A percentile compares a stretch with the other conserved stretches of the same genome.
These are phyloP conservation scores for Lepeophtheirus nordmannii DNA, from an alignment of 2,888 invertebrate species.

Conservation along the genomic window DNA sequence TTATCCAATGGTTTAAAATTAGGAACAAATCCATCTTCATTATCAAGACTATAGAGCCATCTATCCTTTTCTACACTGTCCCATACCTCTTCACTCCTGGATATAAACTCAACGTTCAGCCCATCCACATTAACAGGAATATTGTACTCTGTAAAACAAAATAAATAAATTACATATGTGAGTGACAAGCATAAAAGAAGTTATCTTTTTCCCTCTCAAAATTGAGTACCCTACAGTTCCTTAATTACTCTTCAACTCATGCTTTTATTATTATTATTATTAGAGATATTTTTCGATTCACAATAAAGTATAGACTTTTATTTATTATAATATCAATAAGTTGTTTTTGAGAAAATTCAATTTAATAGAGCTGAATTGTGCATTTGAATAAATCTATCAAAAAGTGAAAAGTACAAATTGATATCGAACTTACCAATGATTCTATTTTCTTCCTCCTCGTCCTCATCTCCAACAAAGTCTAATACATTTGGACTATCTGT, in stretches of 20 bases:
- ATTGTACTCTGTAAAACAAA: constrained; percentile 27
- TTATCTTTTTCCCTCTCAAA: too few species aligned
- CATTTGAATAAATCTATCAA: too few species aligned
- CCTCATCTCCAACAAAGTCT: background rate
- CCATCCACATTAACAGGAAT: constrained; percentile 28
- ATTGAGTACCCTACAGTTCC: too few species aligned
- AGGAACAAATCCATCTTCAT: constrained; percentile 18
- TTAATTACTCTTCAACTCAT: too few species aligned
- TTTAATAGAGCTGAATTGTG: too few species aligned
- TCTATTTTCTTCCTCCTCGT: background rate
- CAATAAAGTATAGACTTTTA: too few species aligned
- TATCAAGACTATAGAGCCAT: constrained; percentile 20
- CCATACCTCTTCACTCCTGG: constrained; percentile 28
- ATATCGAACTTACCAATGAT: background rate
- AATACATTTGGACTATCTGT: background rate
- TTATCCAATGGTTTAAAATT: constrained; percentile 3
- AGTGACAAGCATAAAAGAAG: too few species aligned
- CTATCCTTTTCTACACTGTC: constrained; percentile 27
- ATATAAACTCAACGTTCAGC: constrained; percentile 28
- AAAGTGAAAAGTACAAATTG: too few species aligned
- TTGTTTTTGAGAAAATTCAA: too few species aligned
- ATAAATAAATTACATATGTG: background rate
- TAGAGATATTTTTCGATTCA: too few species aligned
- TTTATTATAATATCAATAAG: too few species aligned
- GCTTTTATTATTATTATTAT: too few species aligned